phyloP scores from a whole-genome alignment of 2,113 vertebrate species.

The Martes martes region DNA sequence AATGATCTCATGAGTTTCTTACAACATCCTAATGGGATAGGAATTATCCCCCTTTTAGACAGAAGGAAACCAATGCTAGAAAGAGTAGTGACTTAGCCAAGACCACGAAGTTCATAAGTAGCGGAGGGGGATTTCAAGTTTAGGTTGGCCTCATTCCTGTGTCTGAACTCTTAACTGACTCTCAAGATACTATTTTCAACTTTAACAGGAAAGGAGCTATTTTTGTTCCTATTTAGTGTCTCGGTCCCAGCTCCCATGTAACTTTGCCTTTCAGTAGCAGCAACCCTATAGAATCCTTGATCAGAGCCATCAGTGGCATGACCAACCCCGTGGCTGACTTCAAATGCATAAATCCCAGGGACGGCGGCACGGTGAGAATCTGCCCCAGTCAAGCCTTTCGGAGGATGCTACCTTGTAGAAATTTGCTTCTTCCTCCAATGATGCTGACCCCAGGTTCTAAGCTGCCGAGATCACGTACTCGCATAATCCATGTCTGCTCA shows the following conservation, averaged over 20 bases:
- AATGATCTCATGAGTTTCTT: neutral
- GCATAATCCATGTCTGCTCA: neutral
- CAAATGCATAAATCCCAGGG: neutral
- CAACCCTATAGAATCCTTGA: neutral
- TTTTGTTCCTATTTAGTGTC: neutral
- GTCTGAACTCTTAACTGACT: slow-evolving; percentile 13
- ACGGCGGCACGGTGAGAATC: neutral
- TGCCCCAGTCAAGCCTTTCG: neutral
- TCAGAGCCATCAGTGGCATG: neutral
- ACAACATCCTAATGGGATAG: neutral
- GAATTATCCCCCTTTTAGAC: neutral
- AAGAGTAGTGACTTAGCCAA: neutral
- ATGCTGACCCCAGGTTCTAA: neutral
- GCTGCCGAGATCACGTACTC: neutral
- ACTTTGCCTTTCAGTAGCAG: neutral
- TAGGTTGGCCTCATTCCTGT: neutral
- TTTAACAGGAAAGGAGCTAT: neutral
- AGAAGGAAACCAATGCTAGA: neutral
- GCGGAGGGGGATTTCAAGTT: neutral
- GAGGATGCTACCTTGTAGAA: neutral
- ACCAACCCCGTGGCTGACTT: neutral
- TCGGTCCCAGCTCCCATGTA: neutral
- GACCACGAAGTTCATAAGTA: neutral
- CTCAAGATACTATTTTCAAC: neutral
- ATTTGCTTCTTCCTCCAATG: neutral